These are phyloP conservation scores for Brachyalestes nurse DNA, from an alignment of 2,797 vertebrate genomes.

Conservation along the genomic window DNA sequence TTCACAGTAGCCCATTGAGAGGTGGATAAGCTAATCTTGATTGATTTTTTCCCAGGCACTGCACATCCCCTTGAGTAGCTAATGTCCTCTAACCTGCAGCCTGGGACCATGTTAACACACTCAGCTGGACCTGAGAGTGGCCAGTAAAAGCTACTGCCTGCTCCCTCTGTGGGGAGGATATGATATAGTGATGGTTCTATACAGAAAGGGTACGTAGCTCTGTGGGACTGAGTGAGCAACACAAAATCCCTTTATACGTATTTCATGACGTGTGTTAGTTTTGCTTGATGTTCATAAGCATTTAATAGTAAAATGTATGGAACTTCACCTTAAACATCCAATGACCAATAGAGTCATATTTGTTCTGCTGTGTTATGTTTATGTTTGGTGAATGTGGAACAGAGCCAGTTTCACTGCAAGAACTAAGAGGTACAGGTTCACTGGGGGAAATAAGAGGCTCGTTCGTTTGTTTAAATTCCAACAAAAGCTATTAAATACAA, in stretches of 20 bases:
- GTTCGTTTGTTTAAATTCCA: no score
- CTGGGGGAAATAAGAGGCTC: no score
- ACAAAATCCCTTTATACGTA: constrained; percentile 12
- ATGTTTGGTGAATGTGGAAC: background rate
- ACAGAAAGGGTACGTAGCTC: constrained; percentile 24
- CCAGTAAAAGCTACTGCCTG: background rate
- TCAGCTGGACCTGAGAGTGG: constrained; percentile 60
- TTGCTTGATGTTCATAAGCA: constrained; percentile 9
- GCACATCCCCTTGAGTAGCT: constrained; percentile 61
- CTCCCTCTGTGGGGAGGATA: constrained; percentile 26
- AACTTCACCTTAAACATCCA: background rate
- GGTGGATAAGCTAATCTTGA: constrained; percentile 70
- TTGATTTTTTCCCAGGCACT: constrained; percentile 67
- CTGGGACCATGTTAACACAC: constrained; percentile 55
- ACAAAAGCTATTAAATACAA: no score
- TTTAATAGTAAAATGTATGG: background rate
- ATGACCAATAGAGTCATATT: background rate
- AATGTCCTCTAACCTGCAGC: constrained; percentile 58
- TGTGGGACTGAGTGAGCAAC: constrained; percentile 20
- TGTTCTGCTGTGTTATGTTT: background rate
- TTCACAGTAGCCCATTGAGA: constrained; percentile 65
- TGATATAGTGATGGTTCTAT: constrained; percentile 28
- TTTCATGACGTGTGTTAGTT: constrained; percentile 30
- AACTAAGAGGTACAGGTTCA: no score
- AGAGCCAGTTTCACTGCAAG: background rate